Conservation (phyloP, 2,888 invertebrate genomes). For the Macroteleia sp. region DNA sequence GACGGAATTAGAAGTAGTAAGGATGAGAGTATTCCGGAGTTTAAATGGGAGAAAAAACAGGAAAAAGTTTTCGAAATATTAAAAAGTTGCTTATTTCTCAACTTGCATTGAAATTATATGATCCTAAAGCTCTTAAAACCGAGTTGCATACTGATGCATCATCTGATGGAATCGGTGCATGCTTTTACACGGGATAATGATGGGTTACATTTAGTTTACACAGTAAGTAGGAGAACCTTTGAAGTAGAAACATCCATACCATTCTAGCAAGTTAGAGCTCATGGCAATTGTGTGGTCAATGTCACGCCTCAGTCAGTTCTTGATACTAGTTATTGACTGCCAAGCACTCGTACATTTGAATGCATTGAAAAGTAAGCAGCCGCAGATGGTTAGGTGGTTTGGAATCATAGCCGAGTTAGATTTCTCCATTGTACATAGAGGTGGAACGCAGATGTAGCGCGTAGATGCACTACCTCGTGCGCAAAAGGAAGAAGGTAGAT, state of each 20-base stretch:
- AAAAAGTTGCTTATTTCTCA: not conserved
- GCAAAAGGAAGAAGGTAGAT: too few species aligned
- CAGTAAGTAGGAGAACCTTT: slow-evolving; percentile 71
- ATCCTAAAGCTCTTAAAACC: not conserved
- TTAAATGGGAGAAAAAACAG: not conserved
- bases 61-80: not conserved
- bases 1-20: not conserved
- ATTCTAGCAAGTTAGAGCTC: slow-evolving; percentile 40
- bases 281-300: slow-evolving; percentile 15
- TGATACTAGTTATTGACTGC: not conserved
- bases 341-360: not conserved
- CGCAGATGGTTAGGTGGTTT: not conserved
- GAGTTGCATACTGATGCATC: slow-evolving; percentile 3
- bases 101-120: not conserved
- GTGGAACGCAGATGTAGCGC: not conserved
- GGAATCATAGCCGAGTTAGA: slow-evolving; percentile 67
- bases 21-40: not conserved
- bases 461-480: slow-evolving; percentile 3
- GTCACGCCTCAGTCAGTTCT: not conserved
- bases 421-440: slow-evolving; percentile 63
- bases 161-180: not conserved
- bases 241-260: slow-evolving; percentile 61
- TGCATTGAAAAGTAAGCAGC: not conserved
- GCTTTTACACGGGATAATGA: too few species aligned
- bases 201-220: slow-evolving; percentile 48